Percentiles rank a stretch among this genome's conserved stretches.
Conservation (phyloP, 2,888 invertebrate species). For the Clepsis dumicolana region DNA sequence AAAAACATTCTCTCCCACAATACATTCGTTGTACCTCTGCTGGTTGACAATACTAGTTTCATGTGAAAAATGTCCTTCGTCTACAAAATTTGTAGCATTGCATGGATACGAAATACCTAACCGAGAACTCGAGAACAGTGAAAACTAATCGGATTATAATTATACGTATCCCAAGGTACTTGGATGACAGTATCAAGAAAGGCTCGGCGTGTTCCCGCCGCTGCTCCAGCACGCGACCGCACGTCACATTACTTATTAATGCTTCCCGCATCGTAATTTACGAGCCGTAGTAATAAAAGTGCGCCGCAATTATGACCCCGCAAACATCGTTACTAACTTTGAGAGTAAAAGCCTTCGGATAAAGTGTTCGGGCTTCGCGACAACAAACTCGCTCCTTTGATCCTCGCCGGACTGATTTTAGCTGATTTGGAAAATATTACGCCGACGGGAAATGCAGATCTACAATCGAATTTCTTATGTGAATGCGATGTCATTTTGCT, state of each 20-base stretch:
- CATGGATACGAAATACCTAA: too few relatives aligned
- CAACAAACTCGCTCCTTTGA: conserved; percentile 2
- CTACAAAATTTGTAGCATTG: too few relatives aligned
- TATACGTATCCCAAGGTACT: too few relatives aligned
- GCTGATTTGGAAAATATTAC: not conserved
- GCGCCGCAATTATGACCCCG: conserved; percentile 10
- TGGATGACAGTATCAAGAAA: too few relatives aligned
- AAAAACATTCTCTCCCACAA: too few relatives aligned
- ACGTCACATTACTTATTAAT: conserved; percentile 32
- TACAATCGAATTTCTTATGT: not conserved
- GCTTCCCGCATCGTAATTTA: conserved; percentile 27
- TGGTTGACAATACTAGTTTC: too few relatives aligned
- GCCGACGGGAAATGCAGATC: not conserved
- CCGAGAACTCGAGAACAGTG: too few relatives aligned
- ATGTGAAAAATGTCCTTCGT: too few relatives aligned
- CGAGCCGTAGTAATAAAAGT: conserved; percentile 31
- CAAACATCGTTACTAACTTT: conserved; percentile 25
- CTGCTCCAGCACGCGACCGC: too few relatives aligned
- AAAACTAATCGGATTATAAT: too few relatives aligned
- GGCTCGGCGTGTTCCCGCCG: too few relatives aligned
- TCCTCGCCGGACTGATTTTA: not conserved
- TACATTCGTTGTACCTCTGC: too few relatives aligned
- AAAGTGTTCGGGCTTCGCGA: conserved; percentile 3
- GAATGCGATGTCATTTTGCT: not conserved
- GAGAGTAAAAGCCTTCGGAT: conserved; percentile 6